phyloP scores from a whole-genome alignment of 2,797 vertebrate genomes.

The Sebastes elongatus region DNA sequence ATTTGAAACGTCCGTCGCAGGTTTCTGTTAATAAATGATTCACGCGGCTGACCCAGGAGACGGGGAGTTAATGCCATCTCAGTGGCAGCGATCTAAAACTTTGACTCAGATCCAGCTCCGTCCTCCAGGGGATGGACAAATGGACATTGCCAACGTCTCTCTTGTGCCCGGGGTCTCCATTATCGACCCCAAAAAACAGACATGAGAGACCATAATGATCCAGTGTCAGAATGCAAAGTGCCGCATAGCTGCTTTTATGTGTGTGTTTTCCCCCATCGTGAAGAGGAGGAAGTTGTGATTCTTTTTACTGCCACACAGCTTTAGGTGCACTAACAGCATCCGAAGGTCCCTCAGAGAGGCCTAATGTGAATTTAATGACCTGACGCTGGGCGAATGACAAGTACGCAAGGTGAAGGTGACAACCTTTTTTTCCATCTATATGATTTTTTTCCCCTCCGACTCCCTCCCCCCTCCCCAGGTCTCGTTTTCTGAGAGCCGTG shows the following conservation, averaged over 20 bases:
- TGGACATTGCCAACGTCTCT: constrained; percentile 82
- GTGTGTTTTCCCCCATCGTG: constrained; percentile 66
- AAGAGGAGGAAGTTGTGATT: constrained; percentile 66
- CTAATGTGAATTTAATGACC: constrained; percentile 99
- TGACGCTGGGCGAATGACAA: constrained; percentile 94
- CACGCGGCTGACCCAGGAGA: constrained; percentile 73
- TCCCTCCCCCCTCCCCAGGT: constrained; percentile 26
- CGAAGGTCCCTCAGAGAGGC: constrained; percentile 90
- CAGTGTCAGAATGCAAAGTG: constrained; percentile 92
- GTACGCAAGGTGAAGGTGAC: constrained; percentile 94
- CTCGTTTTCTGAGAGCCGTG: constrained; percentile 55
- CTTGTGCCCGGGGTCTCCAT: constrained; percentile 85
- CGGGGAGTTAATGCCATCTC: constrained; percentile 90
- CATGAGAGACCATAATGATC: constrained; percentile 92
- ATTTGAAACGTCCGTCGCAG: constrained; percentile 68
- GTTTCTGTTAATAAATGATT: constrained; percentile 84
- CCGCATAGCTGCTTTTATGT: constrained; percentile 86
- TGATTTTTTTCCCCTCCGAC: constrained; percentile 77
- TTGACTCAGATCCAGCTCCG: constrained; percentile 84
- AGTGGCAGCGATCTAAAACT: constrained; percentile 87
- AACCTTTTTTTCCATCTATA: constrained; percentile 86
- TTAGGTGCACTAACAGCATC: constrained; percentile 94
- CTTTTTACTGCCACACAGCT: constrained; percentile 87
- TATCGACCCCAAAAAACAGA: constrained; percentile 81
- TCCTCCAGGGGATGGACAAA: constrained; percentile 90